A percentile compares a stretch with the other conserved stretches of the same genome.
Conservation (phyloP, 2,113 vertebrate genomes). For the Callionymus lyra region DNA sequence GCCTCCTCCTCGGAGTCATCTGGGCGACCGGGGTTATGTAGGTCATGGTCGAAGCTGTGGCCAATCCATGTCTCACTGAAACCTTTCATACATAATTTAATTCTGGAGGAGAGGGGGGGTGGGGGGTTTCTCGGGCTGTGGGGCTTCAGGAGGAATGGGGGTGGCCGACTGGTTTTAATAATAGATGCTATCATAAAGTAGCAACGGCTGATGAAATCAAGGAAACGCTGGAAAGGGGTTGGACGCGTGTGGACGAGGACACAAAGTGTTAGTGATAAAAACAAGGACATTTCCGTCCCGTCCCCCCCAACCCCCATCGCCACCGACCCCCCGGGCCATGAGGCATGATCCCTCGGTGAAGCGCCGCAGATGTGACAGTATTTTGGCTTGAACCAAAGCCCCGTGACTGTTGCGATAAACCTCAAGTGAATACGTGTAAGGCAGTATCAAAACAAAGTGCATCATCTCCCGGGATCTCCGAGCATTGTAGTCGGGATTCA, state of each 20-base stretch:
- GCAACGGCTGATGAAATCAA: slow-evolving; percentile 48
- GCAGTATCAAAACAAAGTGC: slow-evolving; percentile 23
- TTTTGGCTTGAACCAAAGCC: slow-evolving; percentile 30
- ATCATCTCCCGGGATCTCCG: slow-evolving; percentile 14
- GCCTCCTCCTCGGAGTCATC: slow-evolving; percentile 8
- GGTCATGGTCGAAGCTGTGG: slow-evolving; percentile 56
- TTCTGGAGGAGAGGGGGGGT: slow-evolving; percentile 54
- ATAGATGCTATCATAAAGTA: slow-evolving; percentile 61
- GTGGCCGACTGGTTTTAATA: slow-evolving; percentile 64
- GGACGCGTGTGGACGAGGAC: background rate
- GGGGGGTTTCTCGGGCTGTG: slow-evolving; percentile 30
- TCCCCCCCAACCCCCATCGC: slow-evolving; percentile 24
- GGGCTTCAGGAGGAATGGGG: slow-evolving; percentile 19
- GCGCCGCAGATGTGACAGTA: slow-evolving; percentile 42
- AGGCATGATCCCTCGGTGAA: slow-evolving; percentile 41
- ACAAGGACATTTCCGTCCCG: slow-evolving; percentile 15
- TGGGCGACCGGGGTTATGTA: slow-evolving; percentile 70
- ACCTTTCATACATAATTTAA: slow-evolving; percentile 70
- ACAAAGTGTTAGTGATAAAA: slow-evolving; percentile 8
- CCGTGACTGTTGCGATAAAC: slow-evolving; percentile 36
- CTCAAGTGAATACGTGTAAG: slow-evolving; percentile 33
- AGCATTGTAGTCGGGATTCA: slow-evolving; percentile 18
- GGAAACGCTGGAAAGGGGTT: slow-evolving; percentile 18
- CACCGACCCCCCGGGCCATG: slow-evolving; percentile 36
- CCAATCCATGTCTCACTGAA: slow-evolving; percentile 54